Evolutionary conservation across 2,113 vertebrate species (phyloP).

Genomic region (Taurulus bubalis): DNA sequence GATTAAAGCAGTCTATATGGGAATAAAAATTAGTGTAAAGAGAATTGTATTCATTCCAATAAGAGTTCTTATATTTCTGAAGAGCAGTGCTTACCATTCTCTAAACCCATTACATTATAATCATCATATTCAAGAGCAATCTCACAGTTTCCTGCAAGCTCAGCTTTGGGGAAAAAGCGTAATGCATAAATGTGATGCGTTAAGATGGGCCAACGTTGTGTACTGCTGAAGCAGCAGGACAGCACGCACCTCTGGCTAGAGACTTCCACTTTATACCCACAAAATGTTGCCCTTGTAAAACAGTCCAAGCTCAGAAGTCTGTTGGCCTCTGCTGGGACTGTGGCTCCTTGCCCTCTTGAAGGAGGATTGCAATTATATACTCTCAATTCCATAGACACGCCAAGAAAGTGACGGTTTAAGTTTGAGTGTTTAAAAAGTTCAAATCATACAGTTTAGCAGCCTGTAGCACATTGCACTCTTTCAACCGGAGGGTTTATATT

Average conservation of each 20-base stretch:
- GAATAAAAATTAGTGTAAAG: background rate
- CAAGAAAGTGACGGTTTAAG: background rate
- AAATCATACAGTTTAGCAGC: background rate
- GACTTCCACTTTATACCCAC: constrained; percentile 24
- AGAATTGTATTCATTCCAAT: background rate
- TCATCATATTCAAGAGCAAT: constrained; percentile 41
- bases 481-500: background rate
- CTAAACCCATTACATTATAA: constrained; percentile 56
- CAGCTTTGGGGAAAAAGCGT: constrained; percentile 42
- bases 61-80: constrained; percentile 13
- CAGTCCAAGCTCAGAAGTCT: constrained; percentile 10
- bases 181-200: constrained; percentile 62
- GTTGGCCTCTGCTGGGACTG: background rate
- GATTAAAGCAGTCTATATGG: background rate
- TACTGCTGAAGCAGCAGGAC: constrained; percentile 64
- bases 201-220: constrained; percentile 24
- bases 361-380: background rate
- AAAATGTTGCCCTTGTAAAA: constrained; percentile 28
- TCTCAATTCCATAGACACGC: constrained; percentile 6
- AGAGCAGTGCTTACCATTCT: constrained; percentile 28
- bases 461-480: background rate
- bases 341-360: background rate
- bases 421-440: background rate
- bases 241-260: constrained; percentile 32
- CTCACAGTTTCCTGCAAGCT: constrained; percentile 62